Base-by-base conservation (phyloP, 1,140 invertebrate species). In the Macrostomum lignano region DNA sequence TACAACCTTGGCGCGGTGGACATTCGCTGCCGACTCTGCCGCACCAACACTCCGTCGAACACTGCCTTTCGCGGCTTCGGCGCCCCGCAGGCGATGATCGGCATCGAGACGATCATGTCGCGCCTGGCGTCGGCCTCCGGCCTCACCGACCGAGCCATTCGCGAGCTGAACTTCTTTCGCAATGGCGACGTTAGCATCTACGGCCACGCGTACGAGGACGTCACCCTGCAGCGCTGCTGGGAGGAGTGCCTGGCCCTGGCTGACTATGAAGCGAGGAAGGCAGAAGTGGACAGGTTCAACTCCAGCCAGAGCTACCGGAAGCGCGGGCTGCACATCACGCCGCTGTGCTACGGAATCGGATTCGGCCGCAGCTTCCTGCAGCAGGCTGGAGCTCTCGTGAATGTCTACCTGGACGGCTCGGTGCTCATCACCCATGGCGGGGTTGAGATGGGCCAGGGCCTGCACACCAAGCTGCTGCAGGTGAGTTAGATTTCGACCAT, bases 381-480 rank as follows among this genome's bases (percentile, higher is more conserved):
- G 53, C 77, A 88, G 48, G 52, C 65, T 11, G 78, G 74, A 17
- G 75, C 78, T 5, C 55, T 91, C 13, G 63, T 88, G 11, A 66
- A 76, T 17, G 62, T 91, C 13, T 88, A 88, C 45, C 61, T 54
- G 0, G 82, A 91, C 60, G 82, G 82, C 2, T 81, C 78, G 0
- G 74, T 91, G 4, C 58, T 88, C 3, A 45, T 93, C n/a, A 68
- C 67, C 17, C 78, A 86, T 48, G 75, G 74, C 28, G 82, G 81
- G 13, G 72, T 72, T 13, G 82, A 91, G 63, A 88, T 88, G 71
- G 82, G 82, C 1, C 82, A 93, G 60, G 82, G 82, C 2, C 52
- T 91, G 0, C 73, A 86, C 44, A 88, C 75, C 0, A 91, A 91
- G 62, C 81, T 82, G 72, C 71, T 81, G 36, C 78, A 86, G 40